A percentile compares a stretch with the other conserved stretches of the same genome.
Conservation (phyloP, 2,797 vertebrate genomes). For the Choloepus didactylus region DNA sequence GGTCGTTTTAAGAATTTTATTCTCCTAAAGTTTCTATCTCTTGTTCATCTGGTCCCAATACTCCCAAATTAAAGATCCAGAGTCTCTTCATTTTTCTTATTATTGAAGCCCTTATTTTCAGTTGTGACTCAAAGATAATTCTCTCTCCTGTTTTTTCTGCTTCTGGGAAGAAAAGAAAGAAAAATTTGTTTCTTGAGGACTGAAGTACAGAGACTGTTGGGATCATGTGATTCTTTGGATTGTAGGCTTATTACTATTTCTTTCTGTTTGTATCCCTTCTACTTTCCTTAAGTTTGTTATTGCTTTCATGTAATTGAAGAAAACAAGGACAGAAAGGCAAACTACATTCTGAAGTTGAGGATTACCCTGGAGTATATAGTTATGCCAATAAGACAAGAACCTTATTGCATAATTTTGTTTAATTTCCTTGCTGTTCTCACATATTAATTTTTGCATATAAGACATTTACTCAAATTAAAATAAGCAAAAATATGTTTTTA, state of each 20-base stretch:
- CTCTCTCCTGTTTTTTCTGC: not conserved
- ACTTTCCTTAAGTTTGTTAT: not conserved
- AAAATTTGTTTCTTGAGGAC: not conserved
- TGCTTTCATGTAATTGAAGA: not conserved
- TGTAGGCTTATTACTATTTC: not conserved
- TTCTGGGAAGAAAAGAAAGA: not conserved
- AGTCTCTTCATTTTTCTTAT: not conserved
- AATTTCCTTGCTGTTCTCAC: not conserved
- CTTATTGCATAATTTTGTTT: not conserved
- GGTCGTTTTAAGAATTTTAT: not conserved
- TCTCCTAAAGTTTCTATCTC: not conserved
- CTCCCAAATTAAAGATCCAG: not conserved
- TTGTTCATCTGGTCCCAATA: not conserved
- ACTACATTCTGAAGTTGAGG: not conserved
- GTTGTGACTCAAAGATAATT: not conserved
- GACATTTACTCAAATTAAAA: not conserved
- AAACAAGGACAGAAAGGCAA: not conserved
- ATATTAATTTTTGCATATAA: not conserved
- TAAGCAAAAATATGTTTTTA: not conserved
- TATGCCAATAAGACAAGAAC: not conserved
- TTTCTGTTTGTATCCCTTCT: not conserved
- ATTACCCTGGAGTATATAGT: not conserved
- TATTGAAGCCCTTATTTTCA: not conserved
- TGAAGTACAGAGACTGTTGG: not conserved
- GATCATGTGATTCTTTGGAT: not conserved